Evolutionary conservation across 2,113 vertebrate genomes (phyloP).

Genomic region (Chionis minor): DNA sequence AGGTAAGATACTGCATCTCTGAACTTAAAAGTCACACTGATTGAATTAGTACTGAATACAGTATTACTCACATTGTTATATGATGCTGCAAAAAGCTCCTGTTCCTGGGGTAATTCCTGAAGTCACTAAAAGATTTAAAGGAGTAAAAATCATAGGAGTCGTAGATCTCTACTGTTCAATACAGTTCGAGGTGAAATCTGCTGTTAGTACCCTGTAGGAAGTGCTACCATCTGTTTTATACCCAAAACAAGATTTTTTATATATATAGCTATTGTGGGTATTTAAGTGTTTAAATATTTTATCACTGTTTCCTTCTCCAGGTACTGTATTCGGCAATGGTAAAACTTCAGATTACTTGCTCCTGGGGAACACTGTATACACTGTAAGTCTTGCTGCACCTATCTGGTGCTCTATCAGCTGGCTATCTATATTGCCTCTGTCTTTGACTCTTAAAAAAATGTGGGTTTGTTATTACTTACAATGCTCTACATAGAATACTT

Average conservation of each 20-base stretch:
- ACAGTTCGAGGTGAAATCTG: neutral
- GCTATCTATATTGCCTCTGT: neutral
- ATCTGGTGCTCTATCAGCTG: neutral
- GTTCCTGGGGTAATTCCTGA: neutral
- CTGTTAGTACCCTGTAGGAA: neutral
- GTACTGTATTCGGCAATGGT: constrained; percentile 91
- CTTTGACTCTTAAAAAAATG: neutral
- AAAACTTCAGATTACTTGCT: constrained; percentile 95
- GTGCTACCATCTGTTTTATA: neutral
- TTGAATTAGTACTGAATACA: neutral
- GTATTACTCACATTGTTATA: neutral
- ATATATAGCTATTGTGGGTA: neutral
- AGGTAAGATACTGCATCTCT: neutral
- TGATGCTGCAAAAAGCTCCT: neutral
- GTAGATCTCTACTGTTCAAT: neutral
- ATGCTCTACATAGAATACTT: neutral
- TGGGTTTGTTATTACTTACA: neutral
- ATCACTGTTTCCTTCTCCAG: constrained; percentile 73
- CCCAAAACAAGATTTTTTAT: neutral
- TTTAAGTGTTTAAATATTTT: neutral
- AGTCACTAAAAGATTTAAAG: neutral
- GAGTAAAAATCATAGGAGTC: neutral
- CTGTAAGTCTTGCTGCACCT: constrained; percentile 80
- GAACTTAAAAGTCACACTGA: neutral
- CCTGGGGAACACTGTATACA: constrained; percentile 97